These are phyloP conservation scores for Ladona fulva DNA, from an alignment of 1,140 invertebrate species.

Conservation along the genomic window DNA sequence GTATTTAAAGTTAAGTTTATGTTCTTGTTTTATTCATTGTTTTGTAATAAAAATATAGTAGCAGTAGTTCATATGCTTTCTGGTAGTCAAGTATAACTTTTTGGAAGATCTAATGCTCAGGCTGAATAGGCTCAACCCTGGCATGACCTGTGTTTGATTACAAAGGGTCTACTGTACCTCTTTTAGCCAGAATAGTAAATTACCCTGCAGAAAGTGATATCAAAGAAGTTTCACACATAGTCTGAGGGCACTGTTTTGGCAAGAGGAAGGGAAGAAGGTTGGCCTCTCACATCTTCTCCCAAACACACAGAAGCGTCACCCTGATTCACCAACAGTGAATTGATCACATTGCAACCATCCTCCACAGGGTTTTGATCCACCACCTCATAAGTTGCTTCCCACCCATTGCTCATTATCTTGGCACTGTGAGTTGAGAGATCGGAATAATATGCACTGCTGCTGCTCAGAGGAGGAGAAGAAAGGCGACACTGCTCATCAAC, in stretches of 20 bases:
- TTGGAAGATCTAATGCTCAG: too few species aligned
- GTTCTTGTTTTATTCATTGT: too few species aligned
- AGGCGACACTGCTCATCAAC: slow-evolving; percentile 28
- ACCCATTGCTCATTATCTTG: slow-evolving; percentile 28
- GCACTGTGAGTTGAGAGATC: slow-evolving; percentile 39
- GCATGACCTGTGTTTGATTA: too few species aligned
- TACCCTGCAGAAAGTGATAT: too few species aligned
- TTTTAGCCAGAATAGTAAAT: too few species aligned
- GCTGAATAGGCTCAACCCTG: too few species aligned
- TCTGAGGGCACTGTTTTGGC: slow-evolving; percentile 43
- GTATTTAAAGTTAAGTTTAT: too few species aligned
- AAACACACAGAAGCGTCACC: neutral
- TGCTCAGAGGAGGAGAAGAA: slow-evolving; percentile 25
- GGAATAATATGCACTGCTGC: slow-evolving; percentile 60
- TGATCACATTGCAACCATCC: slow-evolving; percentile 22
- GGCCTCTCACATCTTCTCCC: neutral
- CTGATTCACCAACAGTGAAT: neutral
- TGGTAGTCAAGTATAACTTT: too few species aligned
- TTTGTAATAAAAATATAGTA: too few species aligned
- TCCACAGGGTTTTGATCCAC: slow-evolving; percentile 33
- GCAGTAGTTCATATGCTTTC: too few species aligned
- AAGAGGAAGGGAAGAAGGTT: neutral
- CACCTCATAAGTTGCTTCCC: slow-evolving; percentile 46
- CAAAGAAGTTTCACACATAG: slow-evolving; percentile 51
- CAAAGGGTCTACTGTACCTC: too few species aligned